Evolutionary conservation across 2,797 vertebrate species (phyloP).

Genomic region (Aythya fuligula): DNA sequence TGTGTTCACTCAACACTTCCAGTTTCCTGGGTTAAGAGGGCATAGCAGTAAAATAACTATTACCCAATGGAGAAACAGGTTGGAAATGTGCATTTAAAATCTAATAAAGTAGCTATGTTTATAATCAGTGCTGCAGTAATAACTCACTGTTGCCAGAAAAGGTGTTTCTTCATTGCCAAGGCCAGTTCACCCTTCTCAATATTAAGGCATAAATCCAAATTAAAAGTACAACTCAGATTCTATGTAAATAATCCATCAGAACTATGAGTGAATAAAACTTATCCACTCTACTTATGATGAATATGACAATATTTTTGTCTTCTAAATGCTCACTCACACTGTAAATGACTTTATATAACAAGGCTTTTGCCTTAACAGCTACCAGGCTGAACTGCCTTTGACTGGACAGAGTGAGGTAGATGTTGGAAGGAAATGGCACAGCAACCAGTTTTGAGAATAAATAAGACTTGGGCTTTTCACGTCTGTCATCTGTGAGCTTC

Average conservation of each 20-base stretch:
- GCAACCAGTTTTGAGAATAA: not conserved
- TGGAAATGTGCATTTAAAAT: not conserved
- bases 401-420: not conserved
- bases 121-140: not conserved
- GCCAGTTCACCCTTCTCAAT: not conserved
- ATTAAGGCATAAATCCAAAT: not conserved
- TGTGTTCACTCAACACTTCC: not conserved
- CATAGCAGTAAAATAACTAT: not conserved
- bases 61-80: not conserved
- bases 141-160: not conserved
- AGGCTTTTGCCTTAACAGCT: not conserved
- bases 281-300: not conserved
- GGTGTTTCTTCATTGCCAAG: not conserved
- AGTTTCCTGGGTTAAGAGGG: not conserved
- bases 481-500: not conserved
- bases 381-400: not conserved
- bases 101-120: not conserved
- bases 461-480: not conserved
- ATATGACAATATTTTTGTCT: not conserved
- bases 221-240: not conserved
- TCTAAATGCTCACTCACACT: not conserved
- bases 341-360: not conserved
- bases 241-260: not conserved
- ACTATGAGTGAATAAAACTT: not conserved
- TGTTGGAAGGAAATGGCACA: not conserved